These are phyloP conservation scores for Caenorhabditis sulstoni DNA, from an alignment of 2,888 invertebrate genomes.

Conservation along the genomic window DNA sequence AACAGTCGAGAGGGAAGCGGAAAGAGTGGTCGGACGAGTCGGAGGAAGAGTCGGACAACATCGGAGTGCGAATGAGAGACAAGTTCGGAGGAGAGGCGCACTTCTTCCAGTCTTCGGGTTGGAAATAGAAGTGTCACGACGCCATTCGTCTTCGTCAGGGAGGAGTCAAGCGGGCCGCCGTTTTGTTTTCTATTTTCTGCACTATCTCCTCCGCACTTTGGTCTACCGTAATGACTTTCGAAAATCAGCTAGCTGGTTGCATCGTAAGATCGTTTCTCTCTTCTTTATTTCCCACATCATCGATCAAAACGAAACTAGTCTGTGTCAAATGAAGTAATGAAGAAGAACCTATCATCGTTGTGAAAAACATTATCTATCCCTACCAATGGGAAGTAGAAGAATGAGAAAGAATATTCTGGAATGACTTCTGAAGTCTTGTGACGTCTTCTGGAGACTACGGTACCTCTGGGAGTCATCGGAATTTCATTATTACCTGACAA, in stretches of 20 bases:
- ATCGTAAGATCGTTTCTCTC: no score
- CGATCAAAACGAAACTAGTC: not conserved
- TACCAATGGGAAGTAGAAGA: not conserved
- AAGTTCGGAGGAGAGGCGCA: not conserved
- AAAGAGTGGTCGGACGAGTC: slow-evolving; percentile 44
- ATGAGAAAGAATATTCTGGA: not conserved
- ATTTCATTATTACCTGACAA: slow-evolving; percentile 21
- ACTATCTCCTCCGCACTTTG: slow-evolving; percentile 15
- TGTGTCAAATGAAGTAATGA: no score
- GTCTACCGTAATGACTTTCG: slow-evolving; percentile 13
- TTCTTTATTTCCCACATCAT: not conserved
- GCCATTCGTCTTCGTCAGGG: slow-evolving; percentile 42
- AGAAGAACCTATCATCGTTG: no score
- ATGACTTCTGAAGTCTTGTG: no score
- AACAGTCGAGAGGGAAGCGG: slow-evolving; percentile 32
- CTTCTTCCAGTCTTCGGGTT: slow-evolving; percentile 1
- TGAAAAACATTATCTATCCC: no score
- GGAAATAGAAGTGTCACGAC: slow-evolving; percentile 44
- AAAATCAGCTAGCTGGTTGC: not conserved
- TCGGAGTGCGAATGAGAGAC: slow-evolving; percentile 7
- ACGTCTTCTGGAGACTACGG: slow-evolving; percentile 1
- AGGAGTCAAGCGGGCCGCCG: not conserved
- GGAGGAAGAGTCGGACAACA: slow-evolving; percentile 51
- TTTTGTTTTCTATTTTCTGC: slow-evolving; percentile 8
- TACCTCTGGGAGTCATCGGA: not conserved